Evolutionary conservation across 2,113 vertebrate genomes (phyloP).

Genomic region (Pseudopipra pipra): DNA sequence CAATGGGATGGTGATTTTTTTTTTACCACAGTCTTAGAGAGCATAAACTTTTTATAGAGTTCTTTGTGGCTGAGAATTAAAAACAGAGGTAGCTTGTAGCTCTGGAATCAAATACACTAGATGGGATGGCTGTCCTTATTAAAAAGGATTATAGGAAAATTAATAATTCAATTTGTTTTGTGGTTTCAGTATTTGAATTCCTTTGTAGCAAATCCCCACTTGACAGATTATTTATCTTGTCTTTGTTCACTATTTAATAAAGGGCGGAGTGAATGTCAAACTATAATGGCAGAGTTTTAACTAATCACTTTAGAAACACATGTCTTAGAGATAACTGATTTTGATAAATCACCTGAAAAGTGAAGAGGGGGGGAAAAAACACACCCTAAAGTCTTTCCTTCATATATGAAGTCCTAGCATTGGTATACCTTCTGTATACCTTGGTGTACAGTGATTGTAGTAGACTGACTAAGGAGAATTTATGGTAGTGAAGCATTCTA

Average conservation of each 20-base stretch:
- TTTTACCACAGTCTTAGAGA: background rate
- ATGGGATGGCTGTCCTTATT: background rate
- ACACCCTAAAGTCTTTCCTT: rapidly evolving
- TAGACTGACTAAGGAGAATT: background rate
- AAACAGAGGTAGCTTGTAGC: background rate
- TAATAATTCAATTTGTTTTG: background rate
- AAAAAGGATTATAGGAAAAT: background rate
- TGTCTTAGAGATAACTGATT: background rate
- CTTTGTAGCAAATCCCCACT: background rate
- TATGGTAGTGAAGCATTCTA: background rate
- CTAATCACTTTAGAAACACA: background rate
- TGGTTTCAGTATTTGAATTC: background rate
- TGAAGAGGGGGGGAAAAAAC: background rate
- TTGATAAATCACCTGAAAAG: background rate
- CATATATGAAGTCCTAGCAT: background rate
- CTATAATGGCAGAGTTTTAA: background rate
- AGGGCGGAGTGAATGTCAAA: background rate
- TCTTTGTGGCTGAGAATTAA: background rate
- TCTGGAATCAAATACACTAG: background rate
- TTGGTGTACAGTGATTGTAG: background rate
- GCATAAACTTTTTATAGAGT: background rate
- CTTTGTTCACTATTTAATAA: background rate
- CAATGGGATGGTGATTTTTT: background rate
- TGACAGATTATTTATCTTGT: background rate
- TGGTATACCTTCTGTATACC: background rate